Base-by-base conservation (phyloP, 2,797 vertebrate genomes). In the Tauraco hartlaubi region DNA sequence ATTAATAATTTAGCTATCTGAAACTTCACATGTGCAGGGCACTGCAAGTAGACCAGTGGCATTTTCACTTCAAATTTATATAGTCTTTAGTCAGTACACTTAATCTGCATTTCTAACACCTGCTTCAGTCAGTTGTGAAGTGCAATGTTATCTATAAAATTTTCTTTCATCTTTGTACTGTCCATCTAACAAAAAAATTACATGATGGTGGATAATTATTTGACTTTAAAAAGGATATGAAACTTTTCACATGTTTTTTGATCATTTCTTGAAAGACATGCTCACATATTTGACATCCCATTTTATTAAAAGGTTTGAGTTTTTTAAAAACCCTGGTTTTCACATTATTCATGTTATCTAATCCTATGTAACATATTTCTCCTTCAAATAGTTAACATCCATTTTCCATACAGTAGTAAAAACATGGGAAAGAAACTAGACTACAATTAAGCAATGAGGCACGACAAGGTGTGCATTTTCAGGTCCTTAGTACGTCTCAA, bases 41-140 rank as follows among this genome's bases (percentile, higher is more conserved):
- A 98, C 98, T 98, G 98, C 97, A 98, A 98, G 98, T 96, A 98
- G 98, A 99, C 98, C 98, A 98, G 97, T 98, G 98, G 98, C 98
- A 98, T 99, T 99, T 99, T 99, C 99, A 99, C 99, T 99, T 99
- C 98, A 98, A 98, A 99, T 99, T 99, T 99, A 98, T 99, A 98
- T 97, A 98, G 98, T 98, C 99, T 99, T 99, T 99, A 99, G 99
- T 99, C 99, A 99, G 96, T 95, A 98, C 84, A 96, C 98, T 99
- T 99, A 98, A 99, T 99, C 99, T 99, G 98, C 99, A 99, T 99
- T 99, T 99, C 99, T 99, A 99, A 99, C 99, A 99, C 99, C 99
- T 99, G 99, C 99, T 98, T 99, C 98, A 98, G 98, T 99, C 97
- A 90, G 98, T 98, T 98, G 98, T 98, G 98, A 98, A 98, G 98